A percentile compares a stretch with the other conserved stretches of the same genome.
phyloP scores from a whole-genome alignment of 37 sponge, comb jelly and placozoan species.

The Chondrilla cf. caribensis region DNA sequence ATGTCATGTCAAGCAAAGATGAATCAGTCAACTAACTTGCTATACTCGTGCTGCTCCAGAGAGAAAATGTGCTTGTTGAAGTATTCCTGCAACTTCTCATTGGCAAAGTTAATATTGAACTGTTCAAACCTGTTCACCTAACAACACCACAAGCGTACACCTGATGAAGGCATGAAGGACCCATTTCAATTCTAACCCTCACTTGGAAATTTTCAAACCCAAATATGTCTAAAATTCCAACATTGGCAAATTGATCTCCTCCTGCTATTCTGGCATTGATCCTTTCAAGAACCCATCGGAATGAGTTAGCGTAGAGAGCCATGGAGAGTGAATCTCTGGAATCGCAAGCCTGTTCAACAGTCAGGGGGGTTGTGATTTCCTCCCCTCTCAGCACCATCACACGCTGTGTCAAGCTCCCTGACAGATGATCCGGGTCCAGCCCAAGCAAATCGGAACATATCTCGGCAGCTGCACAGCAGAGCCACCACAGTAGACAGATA shows the following conservation, averaged over 20 bases:
- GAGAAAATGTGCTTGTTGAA: constrained; percentile 99
- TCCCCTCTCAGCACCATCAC: constrained; percentile 90
- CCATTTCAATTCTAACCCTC: background rate
- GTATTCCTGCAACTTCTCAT: constrained; percentile 98
- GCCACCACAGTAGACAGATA: background rate
- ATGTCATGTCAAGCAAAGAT: background rate
- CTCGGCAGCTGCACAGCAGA: constrained; percentile 35
- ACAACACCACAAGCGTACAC: background rate
- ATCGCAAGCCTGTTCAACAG: constrained; percentile 81
- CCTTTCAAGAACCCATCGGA: constrained; percentile 84
- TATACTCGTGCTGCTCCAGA: constrained; percentile 99
- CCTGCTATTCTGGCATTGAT: constrained; percentile 70
- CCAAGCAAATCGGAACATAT: constrained; percentile 61
- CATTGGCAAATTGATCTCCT: constrained; percentile 68
- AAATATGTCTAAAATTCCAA: constrained; percentile 96
- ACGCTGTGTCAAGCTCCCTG: constrained; percentile 88
- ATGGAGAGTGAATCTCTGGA: constrained; percentile 91
- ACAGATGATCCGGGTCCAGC: constrained; percentile 65
- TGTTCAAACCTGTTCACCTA: constrained; percentile 94
- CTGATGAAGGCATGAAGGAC: background rate
- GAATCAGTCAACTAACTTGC: constrained; percentile 60
- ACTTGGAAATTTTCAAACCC: constrained; percentile 96
- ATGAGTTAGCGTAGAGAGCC: constrained; percentile 83
- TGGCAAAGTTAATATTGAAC: constrained; percentile 99
- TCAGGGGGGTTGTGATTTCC: constrained; percentile 92